These are phyloP conservation scores for Colaptes auratus DNA, from an alignment of 2,113 vertebrate genomes.

Conservation along the genomic window DNA sequence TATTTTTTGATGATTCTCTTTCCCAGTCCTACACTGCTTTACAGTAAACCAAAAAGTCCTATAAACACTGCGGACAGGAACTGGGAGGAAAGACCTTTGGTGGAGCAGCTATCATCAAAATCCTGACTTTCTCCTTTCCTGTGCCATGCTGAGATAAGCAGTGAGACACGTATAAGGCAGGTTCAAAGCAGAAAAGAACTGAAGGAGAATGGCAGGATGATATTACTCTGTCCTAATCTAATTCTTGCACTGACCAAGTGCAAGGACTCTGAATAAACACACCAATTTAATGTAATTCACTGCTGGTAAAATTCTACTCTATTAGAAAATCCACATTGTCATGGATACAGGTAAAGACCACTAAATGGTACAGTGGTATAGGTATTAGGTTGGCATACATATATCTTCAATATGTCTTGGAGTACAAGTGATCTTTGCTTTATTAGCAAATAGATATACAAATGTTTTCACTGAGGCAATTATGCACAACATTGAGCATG, in stretches of 20 bases:
- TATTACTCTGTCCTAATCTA: not conserved
- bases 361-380: fast-evolving
- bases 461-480: not conserved
- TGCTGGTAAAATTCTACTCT: not conserved
- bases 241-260: not conserved
- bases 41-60: not conserved
- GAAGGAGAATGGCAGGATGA: not conserved
- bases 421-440: not conserved
- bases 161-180: not conserved
- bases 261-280: not conserved
- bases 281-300: not conserved
- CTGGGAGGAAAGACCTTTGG: not conserved
- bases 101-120: not conserved
- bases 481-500: not conserved
- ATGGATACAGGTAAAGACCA: not conserved
- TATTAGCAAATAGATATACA: not conserved
- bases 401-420: not conserved
- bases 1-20: not conserved
- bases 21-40: not conserved
- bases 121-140: not conserved
- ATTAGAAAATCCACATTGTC: not conserved
- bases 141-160: fast-evolving
- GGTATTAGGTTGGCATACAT: not conserved
- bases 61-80: not conserved
- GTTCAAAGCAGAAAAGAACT: not conserved